phyloP scores from a whole-genome alignment of 2,888 invertebrate genomes.

The Epistrophe grossulariae region DNA sequence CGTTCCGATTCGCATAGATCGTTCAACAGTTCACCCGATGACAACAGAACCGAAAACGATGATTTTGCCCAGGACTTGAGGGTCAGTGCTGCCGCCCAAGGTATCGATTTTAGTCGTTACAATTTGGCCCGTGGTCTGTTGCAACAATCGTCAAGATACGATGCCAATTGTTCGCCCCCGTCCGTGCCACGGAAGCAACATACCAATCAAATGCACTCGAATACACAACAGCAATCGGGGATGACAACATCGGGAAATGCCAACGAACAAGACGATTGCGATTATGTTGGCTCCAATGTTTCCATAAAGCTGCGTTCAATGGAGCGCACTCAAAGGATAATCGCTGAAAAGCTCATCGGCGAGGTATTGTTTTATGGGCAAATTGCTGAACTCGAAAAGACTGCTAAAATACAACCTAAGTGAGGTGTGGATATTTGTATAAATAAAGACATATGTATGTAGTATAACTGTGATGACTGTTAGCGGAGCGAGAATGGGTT shows the following conservation, averaged over 20 bases:
- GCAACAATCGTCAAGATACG: conserved; percentile 77
- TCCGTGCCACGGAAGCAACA: conserved; percentile 74
- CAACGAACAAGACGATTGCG: conserved; percentile 80
- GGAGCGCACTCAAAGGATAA: conserved; percentile 83
- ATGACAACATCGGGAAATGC: conserved; percentile 35
- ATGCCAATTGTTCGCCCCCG: conserved; percentile 78
- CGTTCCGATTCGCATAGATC: conserved; percentile 82
- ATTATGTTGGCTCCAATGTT: conserved; percentile 82
- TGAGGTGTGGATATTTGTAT: conserved; percentile 78
- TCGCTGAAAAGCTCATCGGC: conserved; percentile 82
- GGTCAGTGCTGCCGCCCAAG: conserved; percentile 79
- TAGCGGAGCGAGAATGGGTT: neutral
- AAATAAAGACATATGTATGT: conserved; percentile 8
- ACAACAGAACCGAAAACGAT: conserved; percentile 79
- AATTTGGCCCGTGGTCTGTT: conserved; percentile 79
- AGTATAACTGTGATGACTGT: conserved; percentile 62
- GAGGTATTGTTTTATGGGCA: conserved; percentile 83
- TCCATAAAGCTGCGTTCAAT: conserved; percentile 82
- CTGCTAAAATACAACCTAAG: conserved; percentile 82
- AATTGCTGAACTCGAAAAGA: conserved; percentile 82
- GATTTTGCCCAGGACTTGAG: conserved; percentile 82
- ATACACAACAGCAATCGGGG: conserved; percentile 48
- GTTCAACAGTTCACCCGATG: conserved; percentile 81
- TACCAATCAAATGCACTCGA: conserved; percentile 61
- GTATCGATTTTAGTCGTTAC: conserved; percentile 80